Base-by-base conservation (phyloP, 2,113 vertebrate species). In the Propithecus coquereli region DNA sequence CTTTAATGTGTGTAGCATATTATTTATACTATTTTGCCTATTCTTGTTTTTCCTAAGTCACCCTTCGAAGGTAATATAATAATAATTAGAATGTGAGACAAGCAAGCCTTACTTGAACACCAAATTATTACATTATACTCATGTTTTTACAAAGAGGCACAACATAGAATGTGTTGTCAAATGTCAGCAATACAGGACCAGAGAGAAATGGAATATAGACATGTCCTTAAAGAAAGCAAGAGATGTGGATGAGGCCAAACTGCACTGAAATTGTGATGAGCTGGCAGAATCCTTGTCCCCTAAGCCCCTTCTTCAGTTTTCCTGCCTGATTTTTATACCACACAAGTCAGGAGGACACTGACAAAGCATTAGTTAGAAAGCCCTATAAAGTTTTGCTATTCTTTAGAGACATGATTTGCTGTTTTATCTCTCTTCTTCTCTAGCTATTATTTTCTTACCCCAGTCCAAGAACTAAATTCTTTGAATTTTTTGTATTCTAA, bases 11-110 rank as follows among this genome's bases (percentile, higher is more conserved):
- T 79, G 32, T 93, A 70, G 5, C 25, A 54, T 87, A 43, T 50
- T 61, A 34, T 66, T 92, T 1, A 22, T 80, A 23, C 47, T 93
- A 34, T 16, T 88, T 8, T 95, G 59, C 4, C 54, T 88, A 23
- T 70, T 80, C 32, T 81, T 80, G 88, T 50, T 66, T 91, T 94
- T 97, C 94, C 59, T 94, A 61, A 90, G 45, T 82, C n/a, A 76
- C 25, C 18, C 45, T 68, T 82, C 32, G 18, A 88, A 89, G 80
- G 52, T 45, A 73, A 87, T 88, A n/a, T 30, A 81, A 6, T 88
- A 90, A 12, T 86, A 88, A 83, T 86, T 93, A 82, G 34, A n/a
- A 45, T 84, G 18, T 85, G 68, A 95, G 37, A 63, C 10, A 40
- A 57, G 90, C 18, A 95, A 71, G 22, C 37, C 66, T 95, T 94